These are phyloP conservation scores for Villa cingulata DNA, from an alignment of 2,888 invertebrate genomes.

Conservation along the genomic window DNA sequence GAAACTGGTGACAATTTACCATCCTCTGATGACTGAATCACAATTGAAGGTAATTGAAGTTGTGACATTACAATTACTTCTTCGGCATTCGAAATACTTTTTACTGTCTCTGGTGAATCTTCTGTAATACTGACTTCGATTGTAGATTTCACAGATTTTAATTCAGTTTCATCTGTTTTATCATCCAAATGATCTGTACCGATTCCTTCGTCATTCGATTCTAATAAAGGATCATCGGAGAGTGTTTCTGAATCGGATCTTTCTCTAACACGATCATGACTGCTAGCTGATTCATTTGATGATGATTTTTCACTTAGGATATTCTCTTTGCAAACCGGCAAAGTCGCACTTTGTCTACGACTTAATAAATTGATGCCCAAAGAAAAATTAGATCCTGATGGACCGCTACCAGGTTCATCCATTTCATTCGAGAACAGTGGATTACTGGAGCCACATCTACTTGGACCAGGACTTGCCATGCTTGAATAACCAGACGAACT, in stretches of 20 bases:
- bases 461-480: constrained; percentile 73
- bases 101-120: constrained; percentile 32
- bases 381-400: constrained; percentile 21
- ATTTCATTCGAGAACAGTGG: constrained; percentile 62
- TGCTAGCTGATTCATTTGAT: not conserved
- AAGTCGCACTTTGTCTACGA: constrained; percentile 46
- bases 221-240: constrained; percentile 55
- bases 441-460: constrained; percentile 67
- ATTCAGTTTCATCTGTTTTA: constrained; percentile 54
- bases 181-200: constrained; percentile 57
- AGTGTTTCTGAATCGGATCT: constrained; percentile 61
- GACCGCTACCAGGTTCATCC: constrained; percentile 53
- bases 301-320: constrained; percentile 30
- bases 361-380: constrained; percentile 36
- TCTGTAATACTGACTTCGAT: constrained; percentile 39
- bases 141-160: constrained; percentile 51
- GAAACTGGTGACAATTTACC: constrained; percentile 58
- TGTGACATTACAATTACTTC: constrained; percentile 37
- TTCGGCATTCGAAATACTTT: constrained; percentile 41
- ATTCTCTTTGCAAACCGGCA: constrained; percentile 41
- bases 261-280: constrained; percentile 33
- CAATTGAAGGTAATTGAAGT: constrained; percentile 47
- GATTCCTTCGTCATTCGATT: constrained; percentile 65
- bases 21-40: constrained; percentile 43
- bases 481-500: constrained; percentile 76